These are phyloP conservation scores for Plectropomus leopardus DNA, from an alignment of 2,113 vertebrate genomes.

Conservation along the genomic window DNA sequence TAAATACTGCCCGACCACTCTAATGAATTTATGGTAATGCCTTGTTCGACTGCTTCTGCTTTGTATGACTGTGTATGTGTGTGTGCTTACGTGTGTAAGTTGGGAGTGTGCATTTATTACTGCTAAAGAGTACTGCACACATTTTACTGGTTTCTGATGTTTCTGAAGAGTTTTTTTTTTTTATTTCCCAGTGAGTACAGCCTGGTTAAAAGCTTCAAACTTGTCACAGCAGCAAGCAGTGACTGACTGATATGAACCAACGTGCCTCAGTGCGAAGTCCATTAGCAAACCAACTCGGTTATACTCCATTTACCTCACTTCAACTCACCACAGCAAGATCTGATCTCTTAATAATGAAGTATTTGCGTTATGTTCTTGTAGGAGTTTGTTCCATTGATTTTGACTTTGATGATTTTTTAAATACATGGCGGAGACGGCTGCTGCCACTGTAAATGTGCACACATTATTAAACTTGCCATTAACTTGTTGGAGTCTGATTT, in stretches of 20 bases:
- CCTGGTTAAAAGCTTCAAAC: conserved; percentile 69
- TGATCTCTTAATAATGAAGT: conserved; percentile 56
- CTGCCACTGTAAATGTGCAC: conserved; percentile 39
- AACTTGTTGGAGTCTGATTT: conserved; percentile 49
- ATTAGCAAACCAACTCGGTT: conserved; percentile 56
- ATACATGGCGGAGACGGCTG: conserved; percentile 26
- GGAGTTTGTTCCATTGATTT: conserved; percentile 32
- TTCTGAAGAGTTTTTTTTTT: conserved; percentile 25
- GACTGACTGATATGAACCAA: conserved; percentile 54
- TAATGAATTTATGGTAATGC: conserved; percentile 90
- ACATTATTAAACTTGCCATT: conserved; percentile 49
- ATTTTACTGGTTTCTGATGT: conserved; percentile 58
- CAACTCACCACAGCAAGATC: conserved; percentile 46
- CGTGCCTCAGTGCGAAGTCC: conserved; percentile 55
- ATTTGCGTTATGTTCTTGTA: conserved; percentile 18
- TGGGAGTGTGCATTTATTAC: conserved; percentile 30
- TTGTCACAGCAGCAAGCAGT: conserved; percentile 52
- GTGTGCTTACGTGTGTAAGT: no score
- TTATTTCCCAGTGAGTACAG: conserved; percentile 35
- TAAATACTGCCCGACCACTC: conserved; percentile 85
- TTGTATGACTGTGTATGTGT: conserved; percentile 36
- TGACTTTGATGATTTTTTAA: conserved; percentile 56
- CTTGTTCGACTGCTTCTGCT: conserved; percentile 77
- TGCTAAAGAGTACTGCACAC: conserved; percentile 13
- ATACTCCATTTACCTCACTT: conserved; percentile 59